Evolutionary conservation across 2,113 vertebrate species (phyloP), one percentile per base, ranked within the genome.

Genomic region (Pleuronectes platessa): DNA sequence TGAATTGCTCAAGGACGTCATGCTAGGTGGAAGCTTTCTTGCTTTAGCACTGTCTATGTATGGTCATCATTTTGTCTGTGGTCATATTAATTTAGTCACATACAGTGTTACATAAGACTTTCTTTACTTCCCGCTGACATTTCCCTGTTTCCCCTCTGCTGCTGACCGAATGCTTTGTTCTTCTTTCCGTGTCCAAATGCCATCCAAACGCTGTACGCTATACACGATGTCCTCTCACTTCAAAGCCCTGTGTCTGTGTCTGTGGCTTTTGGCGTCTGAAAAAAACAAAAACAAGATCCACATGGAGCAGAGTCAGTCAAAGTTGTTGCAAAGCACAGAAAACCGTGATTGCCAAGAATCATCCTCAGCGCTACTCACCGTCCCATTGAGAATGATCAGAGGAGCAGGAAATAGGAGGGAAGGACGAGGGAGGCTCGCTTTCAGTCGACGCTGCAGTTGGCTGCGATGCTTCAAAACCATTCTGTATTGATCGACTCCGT

Each of bases 361-460:
- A 64, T 66, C 78, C 76, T 61, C 79, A 71, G 68, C 31, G 79
- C 81, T 69, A 20, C 62, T 71, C 68, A 42, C 49, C 5, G 23
- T 53, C 83, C 76, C 54, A 53, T 77, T 31, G 83, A 75, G 81
- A 86, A 63, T 68, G 56, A 86, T 80, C 68, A 82, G 51, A 66
- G 58, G 62, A 70, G 35, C 68, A 60, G 65, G 88, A 73, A 63
- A 73, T n/a, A 40, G 53, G 61, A 31, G 59, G 61, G 61, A 74
- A 31, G 40, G 61, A 27, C 23, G 40, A 42, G 58, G 62, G 15
- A 54, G 60, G 55, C 60, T 64, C 23, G n/a, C 54, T 64, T 71
- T 76, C 68, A 56, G 42, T 21, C 35, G 20, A 58, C 20, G 15
- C 13, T 78, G 54, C 73, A 80, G 61, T 69, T 24, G 24, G 56